Percentiles rank a stretch among this genome's conserved stretches.
Conservation (phyloP, 2,797 vertebrate species). For the Merluccius polli region DNA sequence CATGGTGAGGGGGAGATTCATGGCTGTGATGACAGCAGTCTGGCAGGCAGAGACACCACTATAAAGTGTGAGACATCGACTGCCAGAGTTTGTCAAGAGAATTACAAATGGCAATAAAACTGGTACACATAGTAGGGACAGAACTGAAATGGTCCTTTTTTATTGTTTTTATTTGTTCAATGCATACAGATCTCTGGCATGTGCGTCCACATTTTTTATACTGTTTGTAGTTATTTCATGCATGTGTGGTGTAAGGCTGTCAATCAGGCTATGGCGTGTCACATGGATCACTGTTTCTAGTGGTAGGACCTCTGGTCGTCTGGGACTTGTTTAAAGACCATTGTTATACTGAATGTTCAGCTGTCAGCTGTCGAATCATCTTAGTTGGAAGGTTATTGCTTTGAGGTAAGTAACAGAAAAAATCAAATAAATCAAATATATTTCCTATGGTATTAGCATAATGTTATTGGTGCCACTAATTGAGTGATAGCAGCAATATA, state of each 20-base stretch:
- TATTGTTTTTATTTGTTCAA: background rate
- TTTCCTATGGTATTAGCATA: background rate
- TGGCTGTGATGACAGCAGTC: background rate
- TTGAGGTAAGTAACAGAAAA: background rate
- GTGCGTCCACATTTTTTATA: background rate
- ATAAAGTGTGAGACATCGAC: background rate
- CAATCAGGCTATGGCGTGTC: background rate
- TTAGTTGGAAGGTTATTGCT: background rate
- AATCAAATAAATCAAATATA: background rate
- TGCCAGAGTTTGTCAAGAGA: background rate
- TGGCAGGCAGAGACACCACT: background rate
- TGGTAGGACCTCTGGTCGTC: too few species aligned
- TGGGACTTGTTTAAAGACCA: background rate
- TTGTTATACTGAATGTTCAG: background rate
- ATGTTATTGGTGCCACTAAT: background rate
- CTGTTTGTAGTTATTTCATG: too few species aligned
- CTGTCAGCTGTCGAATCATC: background rate
- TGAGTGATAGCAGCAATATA: background rate
- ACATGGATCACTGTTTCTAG: background rate
- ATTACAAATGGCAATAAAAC: background rate
- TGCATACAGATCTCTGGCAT: background rate
- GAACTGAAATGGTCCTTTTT: background rate
- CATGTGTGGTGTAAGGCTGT: too few species aligned
- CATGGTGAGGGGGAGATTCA: background rate
- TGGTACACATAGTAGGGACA: background rate